phyloP scores from a whole-genome alignment of 53 echinoderm and acorn worm species.

The Pentamera pediparva region DNA sequence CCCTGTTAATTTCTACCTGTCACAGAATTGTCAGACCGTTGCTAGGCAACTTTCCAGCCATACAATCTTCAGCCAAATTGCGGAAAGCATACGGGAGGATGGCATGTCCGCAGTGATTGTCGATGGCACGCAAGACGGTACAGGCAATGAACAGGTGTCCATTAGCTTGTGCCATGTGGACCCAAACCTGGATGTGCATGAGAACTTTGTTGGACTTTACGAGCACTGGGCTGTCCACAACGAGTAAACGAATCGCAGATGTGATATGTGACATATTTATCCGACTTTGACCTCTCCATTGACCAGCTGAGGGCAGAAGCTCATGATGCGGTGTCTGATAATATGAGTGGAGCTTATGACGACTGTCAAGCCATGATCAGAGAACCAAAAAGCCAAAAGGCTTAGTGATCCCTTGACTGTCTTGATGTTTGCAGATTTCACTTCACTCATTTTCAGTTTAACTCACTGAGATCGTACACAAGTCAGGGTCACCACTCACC shows the following conservation, averaged over 20 bases:
- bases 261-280: neutral
- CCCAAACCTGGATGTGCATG: constrained; percentile 33
- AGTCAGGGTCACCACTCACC: too few relatives aligned
- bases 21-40: neutral
- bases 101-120: neutral
- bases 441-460: too few relatives aligned
- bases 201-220: constrained; percentile 43
- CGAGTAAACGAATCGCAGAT: neutral
- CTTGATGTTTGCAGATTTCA: too few relatives aligned
- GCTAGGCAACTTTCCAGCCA: neutral
- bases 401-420: too few relatives aligned
- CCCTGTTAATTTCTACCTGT: neutral
- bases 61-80: neutral
- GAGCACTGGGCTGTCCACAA: constrained; percentile 3
- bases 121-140: constrained; percentile 45
- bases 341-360: neutral
- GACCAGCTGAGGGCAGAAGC: neutral
- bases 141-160: constrained; percentile 32
- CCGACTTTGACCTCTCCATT: neutral
- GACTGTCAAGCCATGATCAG: neutral
- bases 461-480: too few relatives aligned
- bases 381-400: too few relatives aligned
- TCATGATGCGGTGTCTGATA: too few relatives aligned
- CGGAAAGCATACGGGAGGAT: neutral
- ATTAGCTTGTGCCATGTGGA: constrained; percentile 42